A percentile compares a stretch with the other conserved stretches of the same genome.
Conservation (phyloP, 37 sponge, comb jelly and placozoan genomes). For the Oscarella lobularis region DNA sequence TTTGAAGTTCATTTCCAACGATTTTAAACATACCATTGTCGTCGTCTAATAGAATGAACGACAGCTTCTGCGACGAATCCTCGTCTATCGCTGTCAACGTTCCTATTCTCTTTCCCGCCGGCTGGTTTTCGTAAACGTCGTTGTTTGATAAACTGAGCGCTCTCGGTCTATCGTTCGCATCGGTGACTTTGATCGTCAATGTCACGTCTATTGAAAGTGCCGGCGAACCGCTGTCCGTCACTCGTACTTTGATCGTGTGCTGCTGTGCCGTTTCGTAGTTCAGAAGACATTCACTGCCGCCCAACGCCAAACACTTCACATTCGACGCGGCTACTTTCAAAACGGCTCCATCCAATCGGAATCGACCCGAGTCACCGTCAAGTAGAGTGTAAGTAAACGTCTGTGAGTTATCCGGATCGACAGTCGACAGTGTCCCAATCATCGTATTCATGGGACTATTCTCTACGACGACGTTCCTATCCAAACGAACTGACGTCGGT, state of each 20-base stretch:
- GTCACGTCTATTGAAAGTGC: neutral
- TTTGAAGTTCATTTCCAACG: neutral
- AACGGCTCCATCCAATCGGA: no score
- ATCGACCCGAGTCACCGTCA: no score
- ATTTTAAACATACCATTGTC: neutral
- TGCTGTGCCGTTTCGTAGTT: neutral
- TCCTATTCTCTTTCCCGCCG: neutral
- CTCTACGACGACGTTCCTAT: no score
- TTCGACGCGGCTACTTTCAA: neutral
- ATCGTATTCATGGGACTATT: no score
- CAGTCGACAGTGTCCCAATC: no score
- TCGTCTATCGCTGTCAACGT: neutral
- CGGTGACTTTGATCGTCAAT: neutral
- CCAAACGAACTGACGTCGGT: no score
- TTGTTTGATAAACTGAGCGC: neutral
- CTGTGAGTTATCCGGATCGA: no score
- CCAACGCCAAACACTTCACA: neutral
- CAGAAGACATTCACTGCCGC: neutral
- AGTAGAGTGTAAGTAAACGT: no score
- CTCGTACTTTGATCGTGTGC: neutral
- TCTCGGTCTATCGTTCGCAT: constrained; percentile 2
- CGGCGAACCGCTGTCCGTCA: neutral
- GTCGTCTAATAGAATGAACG: neutral
- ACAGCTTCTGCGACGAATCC: neutral
- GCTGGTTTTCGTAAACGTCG: neutral